Evolutionary conservation across 2,888 invertebrate species (phyloP), one percentile per base, ranked within the genome.

Genomic region (Lycaena phlaeas): DNA sequence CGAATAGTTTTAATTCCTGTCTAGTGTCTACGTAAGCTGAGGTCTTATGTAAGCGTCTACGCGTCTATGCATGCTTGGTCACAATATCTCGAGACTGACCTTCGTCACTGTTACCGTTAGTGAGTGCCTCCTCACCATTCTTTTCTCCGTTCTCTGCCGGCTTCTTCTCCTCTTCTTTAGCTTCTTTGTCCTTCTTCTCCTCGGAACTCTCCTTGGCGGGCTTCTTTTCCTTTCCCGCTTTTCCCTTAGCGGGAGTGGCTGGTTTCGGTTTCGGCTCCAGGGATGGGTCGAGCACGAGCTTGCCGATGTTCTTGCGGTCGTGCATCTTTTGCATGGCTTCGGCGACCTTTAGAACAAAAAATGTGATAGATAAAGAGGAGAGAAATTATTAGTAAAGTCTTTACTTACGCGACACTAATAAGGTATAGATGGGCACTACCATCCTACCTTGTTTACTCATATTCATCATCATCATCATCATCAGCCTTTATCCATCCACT

Each of bases 301-400:
- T 95, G 41, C 96, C 96, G 58, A 95, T 89, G 76, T 96, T 95
- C 78, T 94, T 94, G 61, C 94, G 90, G 62, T 95, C 95, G 75
- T 95, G 95, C 90, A 96, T 92, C 75, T 93, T 94, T 74, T 94
- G 94, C 95, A 96, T 95, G 4, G 94, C 95, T 61, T 95, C 94
- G 15, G 90, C 89, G 10, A 94, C 92, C 92, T 93, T 58, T 12
- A 26, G 22, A 18, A 11, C 10, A 12, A 10, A 36, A 36, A n/a
- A n/a, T n/a, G n/a, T n/a, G n/a, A n/a, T n/a, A n/a, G n/a, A n/a
- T n/a, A n/a, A n/a, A n/a, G n/a, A n/a, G n/a, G n/a, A n/a, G n/a
- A n/a, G n/a, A n/a, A n/a, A n/a, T n/a, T n/a, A n/a, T n/a, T n/a
- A n/a, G n/a, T n/a, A n/a, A n/a, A n/a, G n/a, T n/a, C n/a, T n/a